These are phyloP conservation scores for Altica lythri DNA, from an alignment of 2,888 invertebrate species.

Conservation along the genomic window DNA sequence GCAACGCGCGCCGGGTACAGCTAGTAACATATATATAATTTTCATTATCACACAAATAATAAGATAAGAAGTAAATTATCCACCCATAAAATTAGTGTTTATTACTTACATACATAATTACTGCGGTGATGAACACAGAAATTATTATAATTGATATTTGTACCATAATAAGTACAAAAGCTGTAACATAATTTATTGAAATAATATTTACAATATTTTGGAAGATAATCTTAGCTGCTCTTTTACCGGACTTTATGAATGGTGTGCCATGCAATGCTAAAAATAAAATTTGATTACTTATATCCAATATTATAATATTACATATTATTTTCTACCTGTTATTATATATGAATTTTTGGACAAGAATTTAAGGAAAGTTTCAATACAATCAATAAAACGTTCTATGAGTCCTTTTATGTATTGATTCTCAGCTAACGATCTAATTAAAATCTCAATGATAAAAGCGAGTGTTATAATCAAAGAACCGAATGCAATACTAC, in stretches of 20 bases:
- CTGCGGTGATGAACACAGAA: constrained; percentile 31
- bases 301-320: background rate
- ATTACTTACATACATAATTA: constrained; percentile 36
- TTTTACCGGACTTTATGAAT: constrained; percentile 44
- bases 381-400: constrained; percentile 30
- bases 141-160: constrained; percentile 38
- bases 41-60: too few species aligned
- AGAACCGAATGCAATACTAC: constrained; percentile 43
- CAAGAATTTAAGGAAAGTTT: constrained; percentile 41
- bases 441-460: constrained; percentile 36
- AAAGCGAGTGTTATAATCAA: constrained; percentile 41
- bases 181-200: constrained; percentile 44
- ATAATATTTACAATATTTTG: constrained; percentile 42
- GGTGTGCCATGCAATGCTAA: constrained; percentile 47
- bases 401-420: constrained; percentile 31
- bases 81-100: too few species aligned
- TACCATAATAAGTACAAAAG: constrained; percentile 44
- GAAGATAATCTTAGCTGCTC: constrained; percentile 44
- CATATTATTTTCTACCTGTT: constrained; percentile 38
- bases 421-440: constrained; percentile 33
- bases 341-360: constrained; percentile 46
- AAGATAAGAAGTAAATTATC: too few species aligned
- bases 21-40: too few species aligned
- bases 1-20: too few species aligned
- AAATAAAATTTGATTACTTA: constrained; percentile 25